A percentile compares a stretch with the other conserved stretches of the same genome.
phyloP scores from a whole-genome alignment of 2,797 vertebrate genomes.

The Enteromius trimaculatus region DNA sequence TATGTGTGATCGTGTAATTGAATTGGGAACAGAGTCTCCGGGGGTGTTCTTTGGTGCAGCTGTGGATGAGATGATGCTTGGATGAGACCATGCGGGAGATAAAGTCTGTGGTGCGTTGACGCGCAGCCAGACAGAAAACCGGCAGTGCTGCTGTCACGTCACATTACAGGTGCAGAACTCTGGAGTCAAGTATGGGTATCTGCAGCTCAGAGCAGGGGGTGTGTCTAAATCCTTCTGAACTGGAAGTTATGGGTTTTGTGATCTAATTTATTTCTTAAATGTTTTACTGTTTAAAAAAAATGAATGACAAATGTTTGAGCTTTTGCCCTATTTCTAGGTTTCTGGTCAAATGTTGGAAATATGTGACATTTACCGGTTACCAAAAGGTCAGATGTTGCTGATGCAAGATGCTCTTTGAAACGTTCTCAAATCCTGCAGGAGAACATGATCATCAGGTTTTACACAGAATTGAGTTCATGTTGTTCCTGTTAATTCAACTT shows the following conservation, averaged over 20 bases:
- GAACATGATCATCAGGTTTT: neutral
- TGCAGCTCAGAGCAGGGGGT: neutral
- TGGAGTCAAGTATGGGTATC: slow-evolving; percentile 15
- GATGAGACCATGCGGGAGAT: slow-evolving; percentile 24
- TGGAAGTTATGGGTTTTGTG: neutral
- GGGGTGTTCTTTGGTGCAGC: slow-evolving; percentile 40
- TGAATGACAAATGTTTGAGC: neutral
- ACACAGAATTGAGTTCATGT: neutral
- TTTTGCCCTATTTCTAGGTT: neutral
- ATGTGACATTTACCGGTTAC: neutral
- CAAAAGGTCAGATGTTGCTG: neutral
- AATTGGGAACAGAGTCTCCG: slow-evolving; percentile 25
- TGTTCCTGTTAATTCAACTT: neutral
- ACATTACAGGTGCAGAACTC: slow-evolving; percentile 30
- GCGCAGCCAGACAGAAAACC: slow-evolving; percentile 27
- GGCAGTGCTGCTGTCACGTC: slow-evolving; percentile 25
- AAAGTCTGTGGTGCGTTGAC: slow-evolving; percentile 14
- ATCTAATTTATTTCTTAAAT: neutral
- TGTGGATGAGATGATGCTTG: slow-evolving; percentile 25
- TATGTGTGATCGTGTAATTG: slow-evolving; percentile 25
- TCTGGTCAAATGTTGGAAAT: neutral
- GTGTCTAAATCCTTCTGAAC: slow-evolving; percentile 3
- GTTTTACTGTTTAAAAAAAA: neutral
- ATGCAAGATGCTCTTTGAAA: neutral
- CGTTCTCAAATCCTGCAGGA: neutral